Base-by-base conservation (phyloP, 2,888 invertebrate species). In the Lasioglossum zephyrum region DNA sequence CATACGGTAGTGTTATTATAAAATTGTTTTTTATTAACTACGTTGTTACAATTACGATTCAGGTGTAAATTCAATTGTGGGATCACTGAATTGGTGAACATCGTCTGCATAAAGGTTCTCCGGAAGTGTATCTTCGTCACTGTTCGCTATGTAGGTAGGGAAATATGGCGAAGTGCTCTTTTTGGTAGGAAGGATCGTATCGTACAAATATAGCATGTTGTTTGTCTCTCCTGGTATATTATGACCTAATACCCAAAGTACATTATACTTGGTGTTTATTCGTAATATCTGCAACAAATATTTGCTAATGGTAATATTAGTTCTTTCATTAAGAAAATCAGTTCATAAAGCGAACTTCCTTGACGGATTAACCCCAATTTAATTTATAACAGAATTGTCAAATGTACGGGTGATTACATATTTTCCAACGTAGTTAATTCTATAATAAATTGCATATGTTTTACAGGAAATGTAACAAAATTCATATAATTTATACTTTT, bases 241-340 rank as follows among this genome's bases (percentile, higher is more conserved):
- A 31, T 96, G 96, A 18, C 99, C 99, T 90, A 97, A 96, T 16
- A 99, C 97, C 97, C 98, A 99, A 85, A 99, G 96, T 0, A 99
- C 97, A 95, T 99, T 99, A 94, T 98, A 97, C 94, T 98, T 98
- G n/a, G 98, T 98, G 94, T 99, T 99, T 60, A 99, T 98, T 86
- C 99, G 96, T 95, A 98, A 96, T 91, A 99, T 97, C 97, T 98
- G 96, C 4, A 73, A 97, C 96, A 96, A 75, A 75, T 66, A 22
- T 26, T 73, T 36, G 47, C 44, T 44, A 66, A 70, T 80, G 63
- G 41, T 49, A 83, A 70, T 76, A n/a, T 76, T 70, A 75, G 69
- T 41, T 22, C n/a, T 53, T 49, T 26, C 26, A 8, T 31, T 53
- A 36, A 22, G 36, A 44, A 57, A 39, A 70, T 70, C 22, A 70